Evolutionary conservation across 2,888 invertebrate species (phyloP).

Genomic region (Nephrocerus scutellatus): DNA sequence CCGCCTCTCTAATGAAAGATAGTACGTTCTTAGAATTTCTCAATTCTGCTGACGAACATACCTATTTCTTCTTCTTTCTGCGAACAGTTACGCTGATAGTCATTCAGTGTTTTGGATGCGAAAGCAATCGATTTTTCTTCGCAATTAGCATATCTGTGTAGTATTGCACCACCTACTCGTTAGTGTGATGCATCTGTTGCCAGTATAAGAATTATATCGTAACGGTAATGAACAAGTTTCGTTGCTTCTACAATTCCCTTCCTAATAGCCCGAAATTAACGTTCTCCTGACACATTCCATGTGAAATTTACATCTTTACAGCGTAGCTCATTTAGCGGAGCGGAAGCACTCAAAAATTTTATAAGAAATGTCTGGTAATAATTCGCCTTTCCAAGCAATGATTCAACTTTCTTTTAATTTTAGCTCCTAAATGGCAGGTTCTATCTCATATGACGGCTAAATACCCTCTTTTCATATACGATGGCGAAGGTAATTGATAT

Average conservation of each 20-base stretch:
- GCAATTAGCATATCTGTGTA: slow-evolving; percentile 13
- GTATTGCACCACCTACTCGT: slow-evolving; percentile 16
- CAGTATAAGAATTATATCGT: slow-evolving; percentile 11
- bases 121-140: slow-evolving; percentile 16
- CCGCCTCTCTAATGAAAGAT: too few species aligned
- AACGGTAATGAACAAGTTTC: slow-evolving; percentile 14
- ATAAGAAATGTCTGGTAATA: slow-evolving; percentile 19
- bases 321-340: slow-evolving; percentile 14
- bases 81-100: slow-evolving; percentile 13
- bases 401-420: too few species aligned
- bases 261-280: slow-evolving; percentile 8
- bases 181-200: slow-evolving; percentile 16
- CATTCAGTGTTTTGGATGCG: slow-evolving; percentile 18
- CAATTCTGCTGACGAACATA: background rate
- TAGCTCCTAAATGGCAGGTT: too few species aligned
- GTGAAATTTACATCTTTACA: slow-evolving; percentile 7
- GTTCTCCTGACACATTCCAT: slow-evolving; percentile 10
- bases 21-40: background rate
- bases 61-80: slow-evolving; percentile 10
- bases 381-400: slow-evolving; percentile 19
- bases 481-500: too few species aligned
- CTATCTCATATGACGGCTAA: too few species aligned
- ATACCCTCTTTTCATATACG: too few species aligned
- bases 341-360: slow-evolving; percentile 17
- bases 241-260: slow-evolving; percentile 7